phyloP scores from a whole-genome alignment of 2,113 vertebrate genomes.

The Rhadina sibilatrix region DNA sequence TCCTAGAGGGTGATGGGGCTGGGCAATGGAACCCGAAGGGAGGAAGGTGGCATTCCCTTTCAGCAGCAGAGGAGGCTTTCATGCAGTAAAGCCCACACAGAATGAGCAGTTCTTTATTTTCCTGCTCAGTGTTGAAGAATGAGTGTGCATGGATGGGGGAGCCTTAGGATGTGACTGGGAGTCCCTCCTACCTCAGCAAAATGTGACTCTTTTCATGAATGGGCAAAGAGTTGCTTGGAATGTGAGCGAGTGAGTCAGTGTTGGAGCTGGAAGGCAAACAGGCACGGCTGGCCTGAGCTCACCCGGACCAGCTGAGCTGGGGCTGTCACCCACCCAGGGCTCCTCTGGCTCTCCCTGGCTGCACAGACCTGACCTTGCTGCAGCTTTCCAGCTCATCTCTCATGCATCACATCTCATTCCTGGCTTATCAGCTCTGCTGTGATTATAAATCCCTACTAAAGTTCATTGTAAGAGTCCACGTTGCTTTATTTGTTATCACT shows the following conservation, averaged over 20 bases:
- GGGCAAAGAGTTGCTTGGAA: background rate
- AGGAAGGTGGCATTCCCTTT: background rate
- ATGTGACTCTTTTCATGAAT: accelerated
- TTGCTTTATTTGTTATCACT: background rate
- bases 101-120: background rate
- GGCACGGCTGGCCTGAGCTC: background rate
- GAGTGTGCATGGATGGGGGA: background rate
- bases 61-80: background rate
- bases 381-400: background rate
- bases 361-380: background rate
- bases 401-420: background rate
- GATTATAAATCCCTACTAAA: background rate
- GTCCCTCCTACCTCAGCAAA: background rate
- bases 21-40: background rate
- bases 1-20: background rate
- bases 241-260: background rate
- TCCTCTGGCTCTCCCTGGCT: background rate
- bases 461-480: background rate
- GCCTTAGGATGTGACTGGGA: background rate
- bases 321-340: accelerated
- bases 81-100: accelerated
- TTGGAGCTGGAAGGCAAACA: background rate
- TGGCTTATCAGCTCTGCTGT: background rate
- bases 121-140: background rate
- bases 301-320: accelerated